Evolutionary conservation across 2,888 invertebrate species (phyloP).

Genomic region (Netelia melanura): DNA sequence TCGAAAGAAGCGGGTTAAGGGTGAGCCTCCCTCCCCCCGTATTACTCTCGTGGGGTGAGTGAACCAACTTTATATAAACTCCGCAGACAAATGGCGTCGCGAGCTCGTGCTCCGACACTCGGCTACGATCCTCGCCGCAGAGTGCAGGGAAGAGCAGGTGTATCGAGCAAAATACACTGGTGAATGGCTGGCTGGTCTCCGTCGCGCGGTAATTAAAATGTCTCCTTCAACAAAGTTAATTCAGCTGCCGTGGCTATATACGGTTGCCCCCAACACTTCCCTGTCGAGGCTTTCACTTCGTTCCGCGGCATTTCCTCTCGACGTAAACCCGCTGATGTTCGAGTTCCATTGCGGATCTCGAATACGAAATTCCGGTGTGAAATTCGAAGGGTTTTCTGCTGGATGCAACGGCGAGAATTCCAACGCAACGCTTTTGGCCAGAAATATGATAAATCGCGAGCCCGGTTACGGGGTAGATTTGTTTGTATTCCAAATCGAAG

Average conservation of each 20-base stretch:
- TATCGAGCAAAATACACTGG: constrained; percentile 77
- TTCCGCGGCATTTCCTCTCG: constrained; percentile 41
- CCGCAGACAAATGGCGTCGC: constrained; percentile 79
- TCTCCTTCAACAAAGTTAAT: constrained; percentile 77
- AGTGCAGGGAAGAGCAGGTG: constrained; percentile 79
- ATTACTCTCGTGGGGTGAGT: constrained; percentile 16
- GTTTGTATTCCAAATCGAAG: constrained; percentile 46
- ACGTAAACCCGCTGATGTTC: constrained; percentile 44
- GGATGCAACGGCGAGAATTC: background rate
- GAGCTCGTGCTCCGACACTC: constrained; percentile 62
- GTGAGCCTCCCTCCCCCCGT: constrained; percentile 2
- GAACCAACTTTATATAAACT: constrained; percentile 78
- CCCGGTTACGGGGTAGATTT: constrained; percentile 43
- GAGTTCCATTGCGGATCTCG: constrained; percentile 34
- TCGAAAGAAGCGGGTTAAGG: constrained; percentile 54
- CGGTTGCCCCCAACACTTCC: constrained; percentile 27
- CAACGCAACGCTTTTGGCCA: constrained; percentile 12
- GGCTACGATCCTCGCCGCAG: constrained; percentile 70
- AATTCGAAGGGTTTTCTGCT: background rate
- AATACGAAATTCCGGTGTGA: constrained; percentile 26
- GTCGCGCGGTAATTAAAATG: constrained; percentile 79
- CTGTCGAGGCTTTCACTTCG: constrained; percentile 56
- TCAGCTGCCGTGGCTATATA: constrained; percentile 51
- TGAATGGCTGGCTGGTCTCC: constrained; percentile 74
- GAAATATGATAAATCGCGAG: constrained; percentile 58